Base-by-base conservation (phyloP, 2,797 vertebrate genomes). In the Acrocephalus scirpaceus region DNA sequence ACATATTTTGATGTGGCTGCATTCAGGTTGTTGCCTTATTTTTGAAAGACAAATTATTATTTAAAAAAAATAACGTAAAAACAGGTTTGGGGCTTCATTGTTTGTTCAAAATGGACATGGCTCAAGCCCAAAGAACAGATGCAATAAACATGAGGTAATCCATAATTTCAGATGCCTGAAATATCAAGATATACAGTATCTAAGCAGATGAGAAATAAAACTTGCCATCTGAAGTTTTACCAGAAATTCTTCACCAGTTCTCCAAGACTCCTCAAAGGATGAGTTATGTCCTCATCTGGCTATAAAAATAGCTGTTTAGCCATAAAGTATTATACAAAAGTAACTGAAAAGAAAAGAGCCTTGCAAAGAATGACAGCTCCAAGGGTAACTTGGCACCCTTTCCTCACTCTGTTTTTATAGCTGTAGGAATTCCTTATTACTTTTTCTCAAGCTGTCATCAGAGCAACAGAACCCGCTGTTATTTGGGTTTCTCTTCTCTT, bases 401-500 rank as follows among this genome's bases (percentile, higher is more conserved):
- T 96, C 92, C 95, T 94, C 72, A 62, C 75, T 88, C 71, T 96
- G 89, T 97, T 98, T 98, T 96, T 93, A 84, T 96, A 97, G 93
- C 94, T 94, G 96, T 92, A 97, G 93, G 92, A 97, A 95, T 95
- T 94, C 88, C 94, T 94, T 94, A 96, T 97, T 93, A 94, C 90
- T 96, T 97, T 95, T 96, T 94, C 77, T 90, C 92, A 92, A 94
- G 93, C 94, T 96, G 78, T 97, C 97, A 98, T 96, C 96, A 96
- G 77, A 94, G 88, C 88, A 96, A 91, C 82, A 96, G 90, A 95
- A 97, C 78, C 84, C 19, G 0, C 76, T 96, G 92, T 95, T 97
- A 93, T 94, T 90, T 96, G 88, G 93, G 91, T 95, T 97, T 95
- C 78, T 91, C 62, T 94, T 96, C 93, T 85, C 78, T 87, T 90